phyloP scores from a whole-genome alignment of 2,888 invertebrate genomes.

The Cosmia trapezina region DNA sequence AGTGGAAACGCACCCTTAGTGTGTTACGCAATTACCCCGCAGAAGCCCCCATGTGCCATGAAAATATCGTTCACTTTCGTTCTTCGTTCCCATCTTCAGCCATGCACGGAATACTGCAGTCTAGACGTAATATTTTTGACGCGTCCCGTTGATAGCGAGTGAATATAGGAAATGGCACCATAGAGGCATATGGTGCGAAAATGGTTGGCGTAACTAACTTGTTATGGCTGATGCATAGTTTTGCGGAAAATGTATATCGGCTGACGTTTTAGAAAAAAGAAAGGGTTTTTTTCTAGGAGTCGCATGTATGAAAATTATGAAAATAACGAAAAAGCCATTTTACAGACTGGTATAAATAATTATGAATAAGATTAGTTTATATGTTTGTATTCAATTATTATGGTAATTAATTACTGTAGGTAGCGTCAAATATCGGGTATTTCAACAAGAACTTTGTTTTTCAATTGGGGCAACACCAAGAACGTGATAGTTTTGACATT shows the following conservation, averaged over 20 bases:
- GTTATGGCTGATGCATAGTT: constrained; percentile 19
- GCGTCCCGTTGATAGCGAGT: constrained; percentile 48
- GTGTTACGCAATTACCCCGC: too few species aligned
- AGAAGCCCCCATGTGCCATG: too few species aligned
- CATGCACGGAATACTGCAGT: constrained; percentile 35
- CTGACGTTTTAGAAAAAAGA: neutral
- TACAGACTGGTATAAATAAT: neutral
- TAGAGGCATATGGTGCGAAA: constrained; percentile 38
- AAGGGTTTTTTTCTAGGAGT: neutral
- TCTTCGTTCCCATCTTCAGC: constrained; percentile 11
- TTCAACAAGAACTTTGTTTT: too few species aligned
- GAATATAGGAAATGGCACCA: constrained; percentile 54
- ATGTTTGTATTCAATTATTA: neutral
- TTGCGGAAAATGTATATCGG: neutral
- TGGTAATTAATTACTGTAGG: neutral
- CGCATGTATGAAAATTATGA: neutral
- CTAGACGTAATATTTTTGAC: constrained; percentile 65
- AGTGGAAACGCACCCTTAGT: too few species aligned
- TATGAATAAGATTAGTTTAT: neutral
- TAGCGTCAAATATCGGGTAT: too few species aligned
- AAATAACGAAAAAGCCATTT: neutral
- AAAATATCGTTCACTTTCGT: constrained; percentile 22
- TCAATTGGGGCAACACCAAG: too few species aligned
- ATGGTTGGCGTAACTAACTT: constrained; percentile 10
- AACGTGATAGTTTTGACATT: too few species aligned